A percentile compares a stretch with the other conserved stretches of the same genome.
Evolutionary conservation across 2,113 vertebrate species (phyloP).

Genomic region (Cranoglanis bouderius): DNA sequence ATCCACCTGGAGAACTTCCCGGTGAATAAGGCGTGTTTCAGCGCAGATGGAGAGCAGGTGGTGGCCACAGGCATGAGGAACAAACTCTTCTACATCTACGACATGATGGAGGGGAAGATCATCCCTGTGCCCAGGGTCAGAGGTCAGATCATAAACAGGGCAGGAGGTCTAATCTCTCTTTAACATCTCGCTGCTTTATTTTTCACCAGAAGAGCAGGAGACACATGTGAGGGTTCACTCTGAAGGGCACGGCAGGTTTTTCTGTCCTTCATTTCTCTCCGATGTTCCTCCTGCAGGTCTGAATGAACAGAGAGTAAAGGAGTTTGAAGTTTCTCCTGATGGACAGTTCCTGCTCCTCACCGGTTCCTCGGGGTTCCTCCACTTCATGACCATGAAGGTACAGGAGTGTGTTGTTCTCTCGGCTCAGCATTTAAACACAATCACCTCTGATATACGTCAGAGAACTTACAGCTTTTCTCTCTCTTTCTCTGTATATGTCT

Average conservation of each 20-base stretch:
- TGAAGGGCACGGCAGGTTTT: not conserved
- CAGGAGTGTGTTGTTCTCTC: not conserved
- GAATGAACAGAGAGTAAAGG: constrained; percentile 80
- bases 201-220: not conserved
- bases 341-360: constrained; percentile 86
- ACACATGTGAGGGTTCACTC: not conserved
- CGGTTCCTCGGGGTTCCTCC: constrained; percentile 85
- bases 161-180: not conserved
- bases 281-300: constrained; percentile 74
- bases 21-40: constrained; percentile 84
- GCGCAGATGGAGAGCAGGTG: constrained; percentile 81
- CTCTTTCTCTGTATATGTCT: not conserved
- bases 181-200: not conserved
- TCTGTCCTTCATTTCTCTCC: not conserved
- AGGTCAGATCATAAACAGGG: constrained; percentile 70
- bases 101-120: constrained; percentile 91
- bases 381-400: constrained; percentile 90
- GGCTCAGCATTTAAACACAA: not conserved
- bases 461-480: no score
- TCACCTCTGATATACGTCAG: no score
- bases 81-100: constrained; percentile 91
- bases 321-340: constrained; percentile 88
- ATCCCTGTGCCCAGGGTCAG: constrained; percentile 79
- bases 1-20: constrained; percentile 90
- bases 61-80: constrained; percentile 85